Evolutionary conservation across 1,140 invertebrate genomes (phyloP).

Genomic region (Drosophila tani): DNA sequence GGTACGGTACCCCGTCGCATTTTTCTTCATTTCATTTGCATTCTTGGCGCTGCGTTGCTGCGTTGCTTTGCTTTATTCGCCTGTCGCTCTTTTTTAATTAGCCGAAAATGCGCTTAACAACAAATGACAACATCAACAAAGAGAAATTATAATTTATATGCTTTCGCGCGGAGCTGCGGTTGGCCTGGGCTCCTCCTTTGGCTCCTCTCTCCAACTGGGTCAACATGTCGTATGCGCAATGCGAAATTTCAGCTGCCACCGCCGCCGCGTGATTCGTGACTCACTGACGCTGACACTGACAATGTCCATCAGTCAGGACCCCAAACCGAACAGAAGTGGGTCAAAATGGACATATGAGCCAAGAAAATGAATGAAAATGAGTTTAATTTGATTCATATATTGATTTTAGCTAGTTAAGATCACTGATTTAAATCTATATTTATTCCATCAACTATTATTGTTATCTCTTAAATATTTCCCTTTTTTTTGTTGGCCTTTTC

Average conservation of each 20-base stretch:
- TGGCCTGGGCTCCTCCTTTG: not conserved
- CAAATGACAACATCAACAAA: slow-evolving; percentile 72
- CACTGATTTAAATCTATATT: no score
- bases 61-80: slow-evolving; percentile 25
- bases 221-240: slow-evolving; percentile 73
- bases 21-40: slow-evolving; percentile 79
- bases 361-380: no score
- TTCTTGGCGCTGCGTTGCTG: slow-evolving; percentile 50
- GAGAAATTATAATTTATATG: slow-evolving; percentile 67
- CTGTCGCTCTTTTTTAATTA: slow-evolving; percentile 78
- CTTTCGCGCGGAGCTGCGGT: not conserved
- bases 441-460: no score
- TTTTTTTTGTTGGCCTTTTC: no score
- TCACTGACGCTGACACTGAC: slow-evolving; percentile 31
- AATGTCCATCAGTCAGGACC: slow-evolving; percentile 28
- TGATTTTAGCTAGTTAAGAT: no score
- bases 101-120: slow-evolving; percentile 77
- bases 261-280: slow-evolving; percentile 24
- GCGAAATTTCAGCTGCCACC: slow-evolving; percentile 23
- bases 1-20: slow-evolving; percentile 34
- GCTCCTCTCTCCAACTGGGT: slow-evolving; percentile 48
- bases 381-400: no score
- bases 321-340: slow-evolving; percentile 3
- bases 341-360: slow-evolving; percentile 4
- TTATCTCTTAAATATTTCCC: not conserved